Evolutionary conservation across 2,113 vertebrate genomes (phyloP), one percentile per base, ranked within the genome.

Genomic region (Benitochromis conjunctus): DNA sequence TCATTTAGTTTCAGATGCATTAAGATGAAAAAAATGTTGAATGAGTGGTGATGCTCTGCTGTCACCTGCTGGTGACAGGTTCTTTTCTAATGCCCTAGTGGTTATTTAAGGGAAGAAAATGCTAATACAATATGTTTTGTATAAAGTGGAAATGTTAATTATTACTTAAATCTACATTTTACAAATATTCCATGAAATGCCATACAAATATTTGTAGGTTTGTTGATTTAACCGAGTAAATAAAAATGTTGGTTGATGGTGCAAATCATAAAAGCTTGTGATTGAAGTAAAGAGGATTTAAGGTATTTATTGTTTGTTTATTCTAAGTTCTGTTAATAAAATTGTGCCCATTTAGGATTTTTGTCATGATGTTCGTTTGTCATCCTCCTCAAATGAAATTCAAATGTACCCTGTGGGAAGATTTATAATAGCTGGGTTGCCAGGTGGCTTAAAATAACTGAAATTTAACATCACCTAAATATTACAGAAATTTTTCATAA

Each of bases 221-320:
- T 38, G n/a, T 64, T 18, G 18, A 2, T 64, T 64, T 64, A 64
- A 64, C n/a, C 36, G 4, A 64, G 0, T 64, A 31, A 0, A 0
- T 0, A 19, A 64, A 10, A 12, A 7, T 36, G 12, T 64, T 64
- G 60, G 18, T 64, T 64, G 31, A 0, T n/a, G 60, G 36, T 38
- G 31, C 0, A 64, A 64, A 64, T n/a, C 18, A 10, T 64, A 38
- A 64, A 64, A 38, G 60, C 10, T 38, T 7, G 31, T 64, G 18
- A 36, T 64, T 64, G 18, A 64, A 9, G 34, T 64, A 36, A 36
- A 64, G 3, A 64, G 18, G 10, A 7, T n/a, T 64, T 64, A 64
- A 64, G 60, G 0, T n/a, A 1, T 36, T 64, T 12, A 36, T n/a
- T 64, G 31, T 64, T 64, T 64, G 0, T n/a, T 64, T 64, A 64